Conservation (phyloP, 2,888 invertebrate species). For the Barypeithes pellucidus region DNA sequence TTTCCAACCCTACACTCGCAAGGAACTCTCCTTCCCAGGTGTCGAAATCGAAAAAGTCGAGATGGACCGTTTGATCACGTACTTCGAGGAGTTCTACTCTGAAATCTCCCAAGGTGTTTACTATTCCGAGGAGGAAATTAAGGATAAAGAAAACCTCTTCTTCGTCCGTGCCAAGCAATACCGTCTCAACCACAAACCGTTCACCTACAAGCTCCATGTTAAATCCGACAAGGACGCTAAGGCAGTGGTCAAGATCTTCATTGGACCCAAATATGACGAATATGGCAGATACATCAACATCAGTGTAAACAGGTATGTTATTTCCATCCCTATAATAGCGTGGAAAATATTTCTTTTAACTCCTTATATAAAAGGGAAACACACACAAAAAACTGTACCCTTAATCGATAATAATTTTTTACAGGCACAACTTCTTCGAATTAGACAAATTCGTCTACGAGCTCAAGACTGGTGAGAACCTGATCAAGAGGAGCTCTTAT, state of each 20-base stretch:
- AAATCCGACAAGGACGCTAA: slow-evolving; percentile 75
- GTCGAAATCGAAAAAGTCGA: slow-evolving; percentile 77
- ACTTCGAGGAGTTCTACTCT: slow-evolving; percentile 78
- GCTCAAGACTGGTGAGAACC: slow-evolving; percentile 78
- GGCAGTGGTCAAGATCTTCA: slow-evolving; percentile 77
- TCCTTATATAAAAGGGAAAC: too few relatives aligned
- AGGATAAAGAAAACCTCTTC: slow-evolving; percentile 55
- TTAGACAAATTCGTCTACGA: slow-evolving; percentile 76
- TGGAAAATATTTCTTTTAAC: too few relatives aligned
- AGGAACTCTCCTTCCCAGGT: slow-evolving; percentile 74
- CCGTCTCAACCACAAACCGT: slow-evolving; percentile 81
- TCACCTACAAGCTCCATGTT: slow-evolving; percentile 76
- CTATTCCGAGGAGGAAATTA: slow-evolving; percentile 69
- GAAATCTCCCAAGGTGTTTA: slow-evolving; percentile 76
- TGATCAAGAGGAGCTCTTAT: slow-evolving; percentile 78
- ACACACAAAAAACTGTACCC: too few relatives aligned
- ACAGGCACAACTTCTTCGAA: slow-evolving; percentile 73
- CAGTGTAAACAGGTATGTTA: slow-evolving; percentile 73
- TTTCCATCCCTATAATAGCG: too few relatives aligned
- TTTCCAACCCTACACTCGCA: slow-evolving; percentile 73
- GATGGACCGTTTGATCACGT: slow-evolving; percentile 79
- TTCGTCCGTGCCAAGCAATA: slow-evolving; percentile 73
- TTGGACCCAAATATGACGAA: slow-evolving; percentile 81
- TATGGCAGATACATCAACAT: slow-evolving; percentile 73
- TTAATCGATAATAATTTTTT: too few relatives aligned